phyloP scores from a whole-genome alignment of 2,797 vertebrate genomes.

The Echeneis naucrates region DNA sequence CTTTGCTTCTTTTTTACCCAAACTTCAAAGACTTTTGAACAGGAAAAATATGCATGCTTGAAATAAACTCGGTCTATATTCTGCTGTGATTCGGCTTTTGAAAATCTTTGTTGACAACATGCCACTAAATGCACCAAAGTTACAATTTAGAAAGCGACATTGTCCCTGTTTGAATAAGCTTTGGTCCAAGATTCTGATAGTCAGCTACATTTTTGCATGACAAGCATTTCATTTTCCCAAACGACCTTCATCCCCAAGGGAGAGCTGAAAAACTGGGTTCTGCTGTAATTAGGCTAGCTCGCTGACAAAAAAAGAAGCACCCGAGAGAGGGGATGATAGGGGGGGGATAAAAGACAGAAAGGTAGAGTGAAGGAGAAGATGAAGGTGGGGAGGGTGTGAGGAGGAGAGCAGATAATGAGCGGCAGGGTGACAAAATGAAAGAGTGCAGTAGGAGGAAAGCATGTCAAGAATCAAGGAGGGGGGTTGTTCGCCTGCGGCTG shows the following conservation, averaged over 20 bases:
- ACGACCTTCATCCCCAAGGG: conserved; percentile 63
- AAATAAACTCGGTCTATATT: conserved; percentile 52
- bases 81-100: conserved; percentile 24
- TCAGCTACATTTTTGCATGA: conserved; percentile 57
- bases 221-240: conserved; percentile 67
- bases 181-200: conserved; percentile 61
- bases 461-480: conserved; percentile 67
- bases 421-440: conserved; percentile 73
- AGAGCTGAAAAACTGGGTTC: conserved; percentile 55
- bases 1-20: conserved; percentile 15
- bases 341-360: conserved; percentile 61
- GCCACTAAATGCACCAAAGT: conserved; percentile 57
- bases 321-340: conserved; percentile 59
- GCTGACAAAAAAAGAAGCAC: conserved; percentile 55
- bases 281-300: conserved; percentile 70
- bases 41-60: conserved; percentile 38
- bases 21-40: conserved; percentile 55
- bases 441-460: conserved; percentile 69
- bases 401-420: conserved; percentile 72
- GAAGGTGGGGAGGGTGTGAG: conserved; percentile 54
- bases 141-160: conserved; percentile 66
- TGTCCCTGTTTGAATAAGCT: conserved; percentile 63
- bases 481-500: conserved; percentile 68
- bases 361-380: conserved; percentile 57
- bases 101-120: conserved; percentile 62